Conservation (phyloP, 2,888 invertebrate species). For the Polydrusus pterygomalis region DNA sequence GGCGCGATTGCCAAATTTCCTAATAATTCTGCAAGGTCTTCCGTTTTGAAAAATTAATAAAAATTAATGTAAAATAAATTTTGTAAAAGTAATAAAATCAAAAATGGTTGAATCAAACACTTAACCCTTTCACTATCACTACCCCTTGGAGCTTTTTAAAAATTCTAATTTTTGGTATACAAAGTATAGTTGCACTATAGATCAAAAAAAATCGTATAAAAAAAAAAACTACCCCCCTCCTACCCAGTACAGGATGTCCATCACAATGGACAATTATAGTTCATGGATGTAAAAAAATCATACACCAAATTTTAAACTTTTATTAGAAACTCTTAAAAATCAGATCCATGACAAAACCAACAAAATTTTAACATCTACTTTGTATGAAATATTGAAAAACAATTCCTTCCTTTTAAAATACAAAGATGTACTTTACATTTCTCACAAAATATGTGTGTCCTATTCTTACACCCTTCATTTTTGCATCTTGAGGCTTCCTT, state of each 20-base stretch:
- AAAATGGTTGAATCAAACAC: no score
- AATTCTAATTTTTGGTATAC: no score
- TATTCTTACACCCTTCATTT: no score
- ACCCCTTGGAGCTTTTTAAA: no score
- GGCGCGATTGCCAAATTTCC: no score
- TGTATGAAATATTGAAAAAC: conserved; percentile 1
- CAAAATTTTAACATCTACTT: conserved; percentile 1
- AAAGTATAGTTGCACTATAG: no score
- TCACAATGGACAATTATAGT: background rate
- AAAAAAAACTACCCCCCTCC: conserved; percentile 1
- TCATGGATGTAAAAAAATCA: background rate
- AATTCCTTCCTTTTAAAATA: conserved; percentile 1
- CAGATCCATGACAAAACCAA: background rate
- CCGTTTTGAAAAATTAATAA: no score
- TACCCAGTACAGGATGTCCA: background rate
- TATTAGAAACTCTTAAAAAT: background rate
- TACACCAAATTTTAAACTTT: conserved; percentile 1
- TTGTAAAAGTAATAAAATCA: no score
- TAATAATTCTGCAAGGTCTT: no score
- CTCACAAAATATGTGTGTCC: background rate
- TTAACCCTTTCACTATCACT: no score
- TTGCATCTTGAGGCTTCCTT: background rate
- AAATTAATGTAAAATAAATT: no score
- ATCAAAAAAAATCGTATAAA: background rate
- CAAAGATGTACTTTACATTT: background rate